These are phyloP conservation scores for Stenodema calcarata DNA, from an alignment of 2,888 invertebrate species.

Conservation along the genomic window DNA sequence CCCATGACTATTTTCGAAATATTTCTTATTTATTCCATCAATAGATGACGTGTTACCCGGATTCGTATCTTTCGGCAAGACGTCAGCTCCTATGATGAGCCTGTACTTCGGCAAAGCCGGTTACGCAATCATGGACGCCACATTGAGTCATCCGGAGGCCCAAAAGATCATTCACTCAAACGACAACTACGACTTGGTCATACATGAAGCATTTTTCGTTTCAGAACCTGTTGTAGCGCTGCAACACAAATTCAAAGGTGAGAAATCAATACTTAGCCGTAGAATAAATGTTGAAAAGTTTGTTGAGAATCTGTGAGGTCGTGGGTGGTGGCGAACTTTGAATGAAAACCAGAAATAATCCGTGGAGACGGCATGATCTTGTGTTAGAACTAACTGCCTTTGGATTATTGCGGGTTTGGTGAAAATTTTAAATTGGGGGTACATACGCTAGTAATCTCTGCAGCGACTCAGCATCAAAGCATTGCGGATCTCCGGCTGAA, in stretches of 20 bases:
- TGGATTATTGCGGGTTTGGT: no score
- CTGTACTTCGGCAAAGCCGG: neutral
- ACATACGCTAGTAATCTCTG: no score
- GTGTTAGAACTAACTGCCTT: no score
- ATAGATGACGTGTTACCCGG: conserved; percentile 3
- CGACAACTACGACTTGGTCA: conserved; percentile 50
- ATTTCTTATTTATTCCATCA: neutral
- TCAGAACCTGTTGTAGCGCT: conserved; percentile 52
- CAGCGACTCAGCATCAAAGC: no score
- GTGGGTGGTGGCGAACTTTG: no score
- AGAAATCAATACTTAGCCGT: neutral
- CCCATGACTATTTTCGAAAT: no score
- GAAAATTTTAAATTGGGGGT: no score
- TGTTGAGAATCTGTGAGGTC: no score
- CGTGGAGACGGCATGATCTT: no score
- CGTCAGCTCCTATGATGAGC: conserved; percentile 12
- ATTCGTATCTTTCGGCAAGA: neutral
- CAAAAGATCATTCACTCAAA: conserved; percentile 48
- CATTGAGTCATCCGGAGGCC: neutral
- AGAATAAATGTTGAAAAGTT: neutral
- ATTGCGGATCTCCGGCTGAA: no score
- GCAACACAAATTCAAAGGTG: conserved; percentile 51
- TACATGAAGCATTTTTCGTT: conserved; percentile 41
- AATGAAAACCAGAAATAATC: no score
- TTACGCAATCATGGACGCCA: neutral